Evolutionary conservation across 2,888 invertebrate species (phyloP), one percentile per base, ranked within the genome.

Genomic region (Odontothrips loti): DNA sequence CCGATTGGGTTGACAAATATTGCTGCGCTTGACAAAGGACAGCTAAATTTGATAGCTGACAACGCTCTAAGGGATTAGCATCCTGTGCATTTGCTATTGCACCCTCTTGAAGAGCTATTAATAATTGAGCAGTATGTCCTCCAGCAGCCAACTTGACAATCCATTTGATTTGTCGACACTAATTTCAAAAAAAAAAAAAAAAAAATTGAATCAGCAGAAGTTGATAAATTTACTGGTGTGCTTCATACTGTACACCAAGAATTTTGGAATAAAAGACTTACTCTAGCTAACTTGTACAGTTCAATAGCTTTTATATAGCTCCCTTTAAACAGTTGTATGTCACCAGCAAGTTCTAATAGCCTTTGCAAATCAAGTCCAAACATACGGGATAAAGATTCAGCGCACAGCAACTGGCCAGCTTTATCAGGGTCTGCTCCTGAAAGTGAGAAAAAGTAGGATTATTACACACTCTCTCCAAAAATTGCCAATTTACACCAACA

Each of bases 271-370:
- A 43, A 6, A 43, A 79, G 81, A 84, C 83, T 85, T 85, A 93
- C 93, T 88, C 93, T 92, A 0, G 95, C 93, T 81, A 96, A 90
- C 85, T 94, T 93, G 87, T 95, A 97, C 29, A 96, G 90, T 83
- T 93, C 91, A 83, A 94, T 90, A 0, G 96, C 96, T 82, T 94
- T 93, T 80, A 93, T 90, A 82, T 94, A 91, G 84, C 93, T 92
- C 20, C 93, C 92, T 82, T 93, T 91, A 6, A 93, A 90, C 85
- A 97, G 89, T 85, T 95, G 90, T 87, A 94, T 90, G 87, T 96
- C 96, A 0, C 96, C 96, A 48, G 95, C 94, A 84, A 92, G 91
- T 86, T 95, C 94, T 83, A 96, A 89, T 80, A 93, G 88, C 81
- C 91, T 90, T 83, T 92, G 91, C 80, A 93, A 88, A 84, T 92